These are phyloP conservation scores for Setipinna tenuifilis DNA, from an alignment of 2,797 vertebrate genomes.

Conservation along the genomic window DNA sequence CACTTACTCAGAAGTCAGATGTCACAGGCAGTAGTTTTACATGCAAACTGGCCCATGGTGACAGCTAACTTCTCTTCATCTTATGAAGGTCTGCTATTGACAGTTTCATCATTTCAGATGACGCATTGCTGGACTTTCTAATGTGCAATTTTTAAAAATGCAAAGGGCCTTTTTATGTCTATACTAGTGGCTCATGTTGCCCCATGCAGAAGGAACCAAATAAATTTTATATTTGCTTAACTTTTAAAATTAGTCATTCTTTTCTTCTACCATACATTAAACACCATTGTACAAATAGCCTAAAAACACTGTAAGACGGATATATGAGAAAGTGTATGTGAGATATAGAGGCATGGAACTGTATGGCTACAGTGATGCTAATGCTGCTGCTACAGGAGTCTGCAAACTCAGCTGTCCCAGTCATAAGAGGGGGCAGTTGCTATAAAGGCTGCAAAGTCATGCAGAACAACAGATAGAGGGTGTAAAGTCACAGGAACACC, in stretches of 20 bases:
- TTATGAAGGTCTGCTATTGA: too few species aligned
- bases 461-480: background rate
- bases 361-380: too few species aligned
- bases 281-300: too few species aligned
- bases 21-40: background rate
- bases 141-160: background rate
- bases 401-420: background rate
- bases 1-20: constrained; percentile 37
- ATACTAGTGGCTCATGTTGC: background rate
- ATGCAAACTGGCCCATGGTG: too few species aligned
- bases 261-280: background rate
- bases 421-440: background rate
- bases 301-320: too few species aligned
- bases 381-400: background rate
- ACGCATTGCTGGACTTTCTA: too few species aligned
- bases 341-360: too few species aligned
- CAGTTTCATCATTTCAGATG: too few species aligned
- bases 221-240: background rate
- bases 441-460: background rate
- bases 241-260: background rate
- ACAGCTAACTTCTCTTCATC: background rate
- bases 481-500: background rate
- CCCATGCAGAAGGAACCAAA: background rate
- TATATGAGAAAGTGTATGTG: too few species aligned
- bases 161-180: background rate